Conservation (phyloP, 1,140 invertebrate genomes). For the Drosophila persimilis region DNA sequence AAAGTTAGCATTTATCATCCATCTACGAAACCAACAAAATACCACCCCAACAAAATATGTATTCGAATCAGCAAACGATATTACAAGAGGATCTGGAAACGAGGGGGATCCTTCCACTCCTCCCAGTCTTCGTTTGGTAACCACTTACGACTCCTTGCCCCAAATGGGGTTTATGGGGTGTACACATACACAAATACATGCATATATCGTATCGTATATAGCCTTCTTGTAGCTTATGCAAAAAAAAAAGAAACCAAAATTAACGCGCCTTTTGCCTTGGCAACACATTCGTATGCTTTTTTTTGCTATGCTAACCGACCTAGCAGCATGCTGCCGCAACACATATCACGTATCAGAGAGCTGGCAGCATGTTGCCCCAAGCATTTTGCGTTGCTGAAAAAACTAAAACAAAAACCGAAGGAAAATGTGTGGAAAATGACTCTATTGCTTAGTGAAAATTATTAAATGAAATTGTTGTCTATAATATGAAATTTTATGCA, state of each 20-base stretch:
- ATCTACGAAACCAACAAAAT: too few relatives aligned
- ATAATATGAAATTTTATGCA: conserved; percentile 71
- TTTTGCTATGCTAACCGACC: conserved; percentile 47
- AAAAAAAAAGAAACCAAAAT: conserved; percentile 20
- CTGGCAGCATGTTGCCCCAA: conserved; percentile 48
- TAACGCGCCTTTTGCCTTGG: conserved; percentile 56
- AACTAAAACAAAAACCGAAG: conserved; percentile 32
- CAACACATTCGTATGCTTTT: conserved; percentile 52
- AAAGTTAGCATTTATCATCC: conserved; percentile 41
- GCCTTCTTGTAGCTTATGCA: conserved; percentile 38
- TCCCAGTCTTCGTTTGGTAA: conserved; percentile 20
- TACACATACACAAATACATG: too few relatives aligned
- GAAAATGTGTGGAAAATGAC: neutral
- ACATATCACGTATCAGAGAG: conserved; percentile 39
- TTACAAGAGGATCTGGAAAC: conserved; percentile 11
- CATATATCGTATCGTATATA: neutral
- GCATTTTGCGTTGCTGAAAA: conserved; percentile 55
- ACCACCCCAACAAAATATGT: neutral
- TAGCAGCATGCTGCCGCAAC: conserved; percentile 52
- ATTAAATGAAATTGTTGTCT: conserved; percentile 69
- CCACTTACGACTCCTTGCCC: neutral
- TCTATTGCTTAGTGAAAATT: conserved; percentile 65
- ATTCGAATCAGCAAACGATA: conserved; percentile 36
- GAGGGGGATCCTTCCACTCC: conserved; percentile 1
- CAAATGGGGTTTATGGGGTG: conserved; percentile 1